Evolutionary conservation across 1,140 invertebrate genomes (phyloP).

Genomic region (Caenorhabditis remanei): DNA sequence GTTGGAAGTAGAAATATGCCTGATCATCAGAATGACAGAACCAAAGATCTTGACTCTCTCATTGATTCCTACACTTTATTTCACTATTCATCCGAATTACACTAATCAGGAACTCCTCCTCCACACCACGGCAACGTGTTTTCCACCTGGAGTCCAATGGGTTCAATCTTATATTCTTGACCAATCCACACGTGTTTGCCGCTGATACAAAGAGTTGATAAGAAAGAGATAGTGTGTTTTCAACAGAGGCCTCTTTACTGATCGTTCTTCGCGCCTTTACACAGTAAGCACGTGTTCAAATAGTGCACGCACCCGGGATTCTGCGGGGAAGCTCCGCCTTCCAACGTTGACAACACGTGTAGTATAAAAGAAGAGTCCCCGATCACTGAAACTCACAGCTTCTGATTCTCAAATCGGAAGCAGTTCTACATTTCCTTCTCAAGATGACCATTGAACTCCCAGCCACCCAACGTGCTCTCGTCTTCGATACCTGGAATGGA

Average conservation of each 20-base stretch:
- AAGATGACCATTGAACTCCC: slow-evolving; percentile 46
- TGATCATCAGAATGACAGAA: slow-evolving; percentile 6
- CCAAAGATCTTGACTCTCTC: slow-evolving; percentile 22
- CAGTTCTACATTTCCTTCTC: background rate
- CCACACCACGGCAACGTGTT: slow-evolving; percentile 1
- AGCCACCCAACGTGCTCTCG: slow-evolving; percentile 52
- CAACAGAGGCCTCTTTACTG: slow-evolving; percentile 4
- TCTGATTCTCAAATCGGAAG: slow-evolving; percentile 4
- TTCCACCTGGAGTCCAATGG: slow-evolving; percentile 26
- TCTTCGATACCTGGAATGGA: slow-evolving; percentile 54
- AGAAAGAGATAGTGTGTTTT: slow-evolving; percentile 36
- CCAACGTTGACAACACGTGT: slow-evolving; percentile 31
- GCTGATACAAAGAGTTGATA: slow-evolving; percentile 21
- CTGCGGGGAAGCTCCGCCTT: slow-evolving; percentile 8
- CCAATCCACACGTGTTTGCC: slow-evolving; percentile 52
- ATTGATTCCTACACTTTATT: background rate
- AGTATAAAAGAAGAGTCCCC: slow-evolving; percentile 23
- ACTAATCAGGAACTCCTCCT: background rate
- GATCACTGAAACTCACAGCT: slow-evolving; percentile 30
- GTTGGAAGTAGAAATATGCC: slow-evolving; percentile 1
- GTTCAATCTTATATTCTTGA: slow-evolving; percentile 37
- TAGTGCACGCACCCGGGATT: slow-evolving; percentile 41
- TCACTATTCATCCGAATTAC: slow-evolving; percentile 11
- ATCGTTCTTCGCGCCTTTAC: slow-evolving; percentile 46
- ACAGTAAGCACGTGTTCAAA: slow-evolving; percentile 54